Base-by-base conservation (phyloP, 2,113 vertebrate genomes). In the Thermophis baileyi region DNA sequence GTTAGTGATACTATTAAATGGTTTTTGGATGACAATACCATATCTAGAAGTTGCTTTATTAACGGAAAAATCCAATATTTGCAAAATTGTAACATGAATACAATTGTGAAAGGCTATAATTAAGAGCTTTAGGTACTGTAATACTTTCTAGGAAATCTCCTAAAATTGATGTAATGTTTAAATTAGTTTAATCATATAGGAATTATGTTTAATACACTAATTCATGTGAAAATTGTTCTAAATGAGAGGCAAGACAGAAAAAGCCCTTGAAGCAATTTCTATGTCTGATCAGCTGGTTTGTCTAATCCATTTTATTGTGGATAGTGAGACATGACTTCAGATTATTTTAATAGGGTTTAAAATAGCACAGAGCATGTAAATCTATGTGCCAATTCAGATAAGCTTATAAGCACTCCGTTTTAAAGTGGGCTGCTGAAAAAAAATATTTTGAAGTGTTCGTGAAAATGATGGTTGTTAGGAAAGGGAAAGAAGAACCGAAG, bases 291-390 rank as follows among this genome's bases (percentile, higher is more conserved):
- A 97, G 92, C 94, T 89, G 93, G 92, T 95, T 97, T 97, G 95
- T 96, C 96, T 97, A 97, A 98, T 98, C 96, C 97, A 96, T 97
- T 97, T 97, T 97, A 94, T 94, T 96, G 89, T 91, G 96, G 96
- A 94, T 89, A 93, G 94, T 89, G 97, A 96, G 95, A 97, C 96
- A 93, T 94, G 96, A 97, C 96, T 98, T 97, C 95, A 96, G 95
- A 97, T 97, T 96, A 97, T 94, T 94, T 97, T 97, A 97, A 97
- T 95, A 96, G 94, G 94, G 94, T 97, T 98, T 97, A 97, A 97
- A 97, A 94, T 95, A 94, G 95, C 96, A 95, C 94, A 96, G 97
- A 97, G 94, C 97, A 87, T 97, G 95, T 96, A 97, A 96, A 92
- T 95, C 90, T 95, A 97, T 96, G 95, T 96, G 89, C 95, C 96